Evolutionary conservation across 1,140 invertebrate species (phyloP).

Genomic region (Lucilia sericata): DNA sequence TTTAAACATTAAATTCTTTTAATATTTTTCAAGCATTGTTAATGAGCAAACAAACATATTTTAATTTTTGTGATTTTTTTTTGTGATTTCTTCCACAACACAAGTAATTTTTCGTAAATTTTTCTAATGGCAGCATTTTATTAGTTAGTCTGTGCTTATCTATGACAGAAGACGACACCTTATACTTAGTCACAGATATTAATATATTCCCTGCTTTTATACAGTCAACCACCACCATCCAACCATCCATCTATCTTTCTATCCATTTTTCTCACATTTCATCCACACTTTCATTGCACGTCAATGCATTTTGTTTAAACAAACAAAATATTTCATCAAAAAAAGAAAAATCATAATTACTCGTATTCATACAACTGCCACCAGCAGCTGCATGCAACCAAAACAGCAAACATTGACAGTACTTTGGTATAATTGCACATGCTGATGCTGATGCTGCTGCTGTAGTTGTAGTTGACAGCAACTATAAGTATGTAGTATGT

Average conservation of each 20-base stretch:
- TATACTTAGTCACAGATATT: neutral
- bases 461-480: neutral
- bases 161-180: neutral
- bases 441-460: neutral
- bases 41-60: constrained; percentile 4
- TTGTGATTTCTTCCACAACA: neutral
- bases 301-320: neutral
- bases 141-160: neutral
- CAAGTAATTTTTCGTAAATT: neutral
- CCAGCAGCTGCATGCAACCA: neutral
- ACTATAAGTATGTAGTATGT: neutral
- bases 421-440: neutral
- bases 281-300: constrained; percentile 4
- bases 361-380: neutral
- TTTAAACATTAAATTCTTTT: neutral
- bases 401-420: constrained; percentile 3
- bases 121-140: neutral
- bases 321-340: neutral
- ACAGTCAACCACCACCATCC: neutral
- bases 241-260: neutral
- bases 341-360: no score
- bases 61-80: constrained; percentile 2
- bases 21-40: neutral
- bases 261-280: neutral
- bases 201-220: neutral